A percentile compares a stretch with the other conserved stretches of the same genome.
Conservation (phyloP, 2,797 vertebrate genomes). For the Choloepus didactylus region DNA sequence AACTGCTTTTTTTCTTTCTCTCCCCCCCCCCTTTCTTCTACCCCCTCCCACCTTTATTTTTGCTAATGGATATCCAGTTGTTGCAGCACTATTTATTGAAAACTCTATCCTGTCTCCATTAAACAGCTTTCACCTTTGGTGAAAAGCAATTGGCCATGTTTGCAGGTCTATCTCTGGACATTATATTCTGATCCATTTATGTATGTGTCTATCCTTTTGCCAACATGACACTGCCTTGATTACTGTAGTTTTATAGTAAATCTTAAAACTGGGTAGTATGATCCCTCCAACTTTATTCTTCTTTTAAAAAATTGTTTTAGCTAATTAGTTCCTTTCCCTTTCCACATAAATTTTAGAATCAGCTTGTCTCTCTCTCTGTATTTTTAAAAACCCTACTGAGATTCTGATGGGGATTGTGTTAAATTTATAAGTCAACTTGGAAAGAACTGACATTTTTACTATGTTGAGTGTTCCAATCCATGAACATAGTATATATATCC, state of each 20-base stretch:
- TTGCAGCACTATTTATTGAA: not conserved
- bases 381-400: not conserved
- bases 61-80: not conserved
- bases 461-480: not conserved
- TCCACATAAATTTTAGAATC: not conserved
- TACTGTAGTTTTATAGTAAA: conserved; percentile 1
- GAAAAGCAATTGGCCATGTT: not conserved
- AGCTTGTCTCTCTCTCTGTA: not conserved
- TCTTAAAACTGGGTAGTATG: conserved; percentile 7
- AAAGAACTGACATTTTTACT: not conserved
- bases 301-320: not conserved
- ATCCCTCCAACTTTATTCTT: not conserved
- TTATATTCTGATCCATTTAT: not conserved
- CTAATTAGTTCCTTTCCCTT: not conserved
- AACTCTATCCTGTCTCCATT: not conserved
- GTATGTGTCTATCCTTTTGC: not conserved
- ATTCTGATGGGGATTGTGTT: not conserved
- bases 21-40: too few relatives aligned
- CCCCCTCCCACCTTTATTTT: not conserved
- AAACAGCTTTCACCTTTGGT: not conserved
- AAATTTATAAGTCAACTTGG: not conserved
- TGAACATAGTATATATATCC: not conserved
- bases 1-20: too few relatives aligned
- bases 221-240: not conserved
- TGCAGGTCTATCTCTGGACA: conserved; percentile 42